Conservation (phyloP, 2,888 invertebrate species). For the Sacculina carcini region DNA sequence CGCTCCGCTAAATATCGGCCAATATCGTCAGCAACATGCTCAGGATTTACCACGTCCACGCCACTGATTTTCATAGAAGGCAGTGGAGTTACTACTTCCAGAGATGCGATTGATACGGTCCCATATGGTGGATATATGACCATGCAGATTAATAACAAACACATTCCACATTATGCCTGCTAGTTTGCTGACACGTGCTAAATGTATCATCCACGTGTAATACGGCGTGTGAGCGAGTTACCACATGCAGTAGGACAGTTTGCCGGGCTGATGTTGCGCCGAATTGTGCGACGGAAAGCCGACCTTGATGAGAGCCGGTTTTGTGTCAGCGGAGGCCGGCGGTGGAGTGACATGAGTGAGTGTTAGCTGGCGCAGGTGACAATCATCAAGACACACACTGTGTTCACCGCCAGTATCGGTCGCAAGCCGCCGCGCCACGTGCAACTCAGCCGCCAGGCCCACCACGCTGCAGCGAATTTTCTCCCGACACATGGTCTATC, state of each 20-base stretch:
- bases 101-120: too few species aligned
- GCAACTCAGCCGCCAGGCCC: conserved; percentile 80
- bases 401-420: conserved; percentile 65
- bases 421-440: conserved; percentile 61
- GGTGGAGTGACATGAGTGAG: conserved; percentile 32
- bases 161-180: too few species aligned
- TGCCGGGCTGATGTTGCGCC: conserved; percentile 19
- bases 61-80: too few species aligned
- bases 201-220: too few species aligned
- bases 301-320: conserved; percentile 73
- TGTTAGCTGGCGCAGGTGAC: conserved; percentile 27
- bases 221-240: too few species aligned
- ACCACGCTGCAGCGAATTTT: conserved; percentile 81
- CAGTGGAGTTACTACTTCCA: too few species aligned
- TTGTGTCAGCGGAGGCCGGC: conserved; percentile 27
- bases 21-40: too few species aligned
- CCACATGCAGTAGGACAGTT: conserved; percentile 63
- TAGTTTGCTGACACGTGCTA: too few species aligned
- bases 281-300: conserved; percentile 64
- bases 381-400: conserved; percentile 55
- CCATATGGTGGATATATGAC: too few species aligned
- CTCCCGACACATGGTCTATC: conserved; percentile 22
- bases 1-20: too few species aligned
- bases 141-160: too few species aligned
- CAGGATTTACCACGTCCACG: too few species aligned